Evolutionary conservation across 2,888 invertebrate genomes (phyloP), one percentile per base, ranked within the genome.

Genomic region (Tipula confusa): DNA sequence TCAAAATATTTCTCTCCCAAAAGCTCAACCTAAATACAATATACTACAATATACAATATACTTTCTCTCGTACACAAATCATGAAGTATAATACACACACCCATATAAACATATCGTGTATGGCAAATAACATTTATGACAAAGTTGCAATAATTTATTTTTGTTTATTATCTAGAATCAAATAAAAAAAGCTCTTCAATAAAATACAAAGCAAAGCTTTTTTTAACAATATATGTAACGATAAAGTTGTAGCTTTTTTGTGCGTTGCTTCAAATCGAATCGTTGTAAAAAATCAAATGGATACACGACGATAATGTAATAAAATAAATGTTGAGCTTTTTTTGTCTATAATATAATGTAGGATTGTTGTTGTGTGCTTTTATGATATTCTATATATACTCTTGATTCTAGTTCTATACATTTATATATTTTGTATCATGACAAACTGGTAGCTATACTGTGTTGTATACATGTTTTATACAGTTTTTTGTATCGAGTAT

Each of bases 101-200:
- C 18, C 18, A 24, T 7, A 24, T n/a, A n/a, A n/a, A n/a, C n/a
- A n/a, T n/a, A n/a, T n/a, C n/a, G n/a, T n/a, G n/a, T n/a, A n/a
- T 4, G 15, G 43, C 64, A 64, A 11, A 64, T 64, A 64, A 24
- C 18, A 64, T 64, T 64, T 64, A 64, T 64, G 64, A 64, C 64
- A 24, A 24, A 64, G 64, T 64, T 64, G 64, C 64, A 64, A 64
- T 64, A 64, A 64, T 64, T 64, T 64, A n/a, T 43, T 64, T 64
- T 64, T 64, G 18, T 24, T 33, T 33, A 11, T 33, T 64, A 64
- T 64, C 64, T 64, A 64, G 24, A 64, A 64, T 64, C 64, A 64
- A 64, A 64, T 64, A 64, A 64, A 64, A 64, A 64, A 64, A 33
- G 33, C 33, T 33, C 33, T 33, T 33, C 33, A 33, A 33, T 33